Conservation (phyloP, 2,797 vertebrate species). For the Sebastes ruberrimus region DNA sequence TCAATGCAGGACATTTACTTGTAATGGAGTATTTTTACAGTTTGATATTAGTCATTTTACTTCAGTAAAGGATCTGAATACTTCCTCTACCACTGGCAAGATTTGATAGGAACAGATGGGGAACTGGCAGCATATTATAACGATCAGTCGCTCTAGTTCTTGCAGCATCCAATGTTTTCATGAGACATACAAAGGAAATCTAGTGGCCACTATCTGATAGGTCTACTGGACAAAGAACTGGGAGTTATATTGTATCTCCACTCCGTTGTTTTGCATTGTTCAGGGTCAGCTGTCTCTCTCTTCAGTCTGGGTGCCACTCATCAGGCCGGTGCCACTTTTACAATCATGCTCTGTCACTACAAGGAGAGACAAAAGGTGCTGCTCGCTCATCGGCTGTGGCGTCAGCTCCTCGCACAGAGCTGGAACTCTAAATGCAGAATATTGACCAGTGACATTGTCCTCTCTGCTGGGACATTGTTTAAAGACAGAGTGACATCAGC, state of each 20-base stretch:
- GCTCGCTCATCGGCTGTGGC: slow-evolving; percentile 26
- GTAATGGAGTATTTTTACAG: background rate
- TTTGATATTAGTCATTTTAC: background rate
- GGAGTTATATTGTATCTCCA: slow-evolving; percentile 7
- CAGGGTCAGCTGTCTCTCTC: slow-evolving; percentile 33
- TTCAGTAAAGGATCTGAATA: background rate
- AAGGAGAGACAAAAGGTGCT: slow-evolving; percentile 67
- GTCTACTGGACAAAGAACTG: background rate
- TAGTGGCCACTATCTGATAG: background rate
- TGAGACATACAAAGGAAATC: background rate
- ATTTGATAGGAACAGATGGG: background rate
- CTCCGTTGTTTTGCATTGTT: background rate
- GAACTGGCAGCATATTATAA: background rate
- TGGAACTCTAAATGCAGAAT: slow-evolving; percentile 1
- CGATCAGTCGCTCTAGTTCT: background rate
- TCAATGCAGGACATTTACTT: background rate
- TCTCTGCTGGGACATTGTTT: background rate
- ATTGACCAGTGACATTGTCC: background rate
- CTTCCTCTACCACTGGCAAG: background rate
- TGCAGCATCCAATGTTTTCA: slow-evolving; percentile 22
- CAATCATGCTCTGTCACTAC: slow-evolving; percentile 63
- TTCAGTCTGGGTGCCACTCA: slow-evolving; percentile 21
- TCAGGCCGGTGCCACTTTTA: slow-evolving; percentile 29
- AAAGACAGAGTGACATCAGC: background rate
- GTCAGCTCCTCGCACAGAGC: slow-evolving; percentile 41